Base-by-base conservation (phyloP, 92 coral and sea anemone species). In the Virgularia gustaviana region DNA sequence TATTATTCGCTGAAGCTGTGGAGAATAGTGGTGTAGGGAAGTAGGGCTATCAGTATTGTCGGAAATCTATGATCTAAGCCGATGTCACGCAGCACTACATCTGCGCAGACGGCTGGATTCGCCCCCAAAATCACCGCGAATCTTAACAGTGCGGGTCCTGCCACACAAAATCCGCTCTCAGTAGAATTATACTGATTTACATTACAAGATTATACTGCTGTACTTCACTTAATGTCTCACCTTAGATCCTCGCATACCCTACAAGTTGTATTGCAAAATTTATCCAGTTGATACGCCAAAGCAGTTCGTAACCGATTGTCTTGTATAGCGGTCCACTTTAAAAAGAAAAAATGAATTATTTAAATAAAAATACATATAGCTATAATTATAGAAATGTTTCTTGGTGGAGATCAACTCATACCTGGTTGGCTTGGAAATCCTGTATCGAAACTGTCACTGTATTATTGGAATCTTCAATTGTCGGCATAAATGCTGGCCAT, bases 381-480 rank as follows among this genome's bases (percentile, higher is more conserved):
- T 30, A 1, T 20, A 30, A 60, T 2, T 3, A 11, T 0, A 30
- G 3, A 33, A 31, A 12, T 1, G 9, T 12, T 36, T 9, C 1
- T 30, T 37, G 22, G 3, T 20, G 29, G 25, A 41, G 33, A 36
- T 19, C 39, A 38, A 9, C 7, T 7, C 6, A n/a, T 49, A 68
- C 75, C 61, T 68, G 44, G 22, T 68, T 22, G 23, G 60, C 60
- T 28, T 68, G 61, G 24, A n/a, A 16, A 49, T 68, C 24, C 19
- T n/a, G 47, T 30, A 68, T 49, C 32, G 16, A 12, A 38, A 68
- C 51, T 89, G 84, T 11, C 84, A 71, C 56, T 62, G 74, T 35
- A 82, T 72, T 64, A 82, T 54, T 70, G 84, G 88, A 54, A 89
- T 88, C 70, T 82, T 89, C 31, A 79, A 33, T 4, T 20, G 49